phyloP scores from a whole-genome alignment of 2,888 invertebrate species.

The Hydropsyche betteni region DNA sequence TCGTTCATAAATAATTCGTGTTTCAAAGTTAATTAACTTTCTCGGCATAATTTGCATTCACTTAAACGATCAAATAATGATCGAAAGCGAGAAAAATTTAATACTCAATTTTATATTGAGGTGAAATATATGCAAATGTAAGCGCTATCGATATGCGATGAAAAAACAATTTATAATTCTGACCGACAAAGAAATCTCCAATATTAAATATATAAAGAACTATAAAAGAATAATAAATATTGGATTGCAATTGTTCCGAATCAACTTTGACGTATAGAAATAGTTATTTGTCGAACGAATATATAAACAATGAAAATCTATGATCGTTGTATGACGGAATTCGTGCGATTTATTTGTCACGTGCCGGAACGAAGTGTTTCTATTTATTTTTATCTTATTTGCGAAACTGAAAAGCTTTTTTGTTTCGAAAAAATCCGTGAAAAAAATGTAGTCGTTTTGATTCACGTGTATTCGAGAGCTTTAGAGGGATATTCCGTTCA shows the following conservation, averaged over 20 bases:
- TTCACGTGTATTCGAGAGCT: slow-evolving; percentile 40
- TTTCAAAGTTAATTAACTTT: slow-evolving; percentile 4
- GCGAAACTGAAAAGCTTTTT: slow-evolving; percentile 10
- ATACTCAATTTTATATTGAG: slow-evolving; percentile 2
- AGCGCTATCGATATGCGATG: slow-evolving; percentile 13
- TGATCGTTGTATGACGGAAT: neutral
- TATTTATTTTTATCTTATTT: slow-evolving; percentile 21
- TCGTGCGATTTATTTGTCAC: slow-evolving; percentile 21
- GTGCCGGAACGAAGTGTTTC: slow-evolving; percentile 23
- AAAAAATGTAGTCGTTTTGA: slow-evolving; percentile 35
- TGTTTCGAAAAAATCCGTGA: slow-evolving; percentile 8
- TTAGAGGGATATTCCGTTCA: slow-evolving; percentile 31
- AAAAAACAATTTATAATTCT: neutral
- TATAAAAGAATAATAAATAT: no score
- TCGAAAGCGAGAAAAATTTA: slow-evolving; percentile 4
- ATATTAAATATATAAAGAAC: no score
- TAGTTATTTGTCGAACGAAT: no score
- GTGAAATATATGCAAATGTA: slow-evolving; percentile 4
- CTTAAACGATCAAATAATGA: slow-evolving; percentile 3
- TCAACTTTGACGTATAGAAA: no score
- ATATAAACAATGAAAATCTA: neutral
- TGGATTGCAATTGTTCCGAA: no score
- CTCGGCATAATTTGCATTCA: neutral
- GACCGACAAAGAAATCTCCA: no score
- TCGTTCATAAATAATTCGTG: neutral